A percentile compares a stretch with the other conserved stretches of the same genome.
Evolutionary conservation across 2,888 invertebrate genomes (phyloP).

Genomic region (Temnothorax rugatulus): DNA sequence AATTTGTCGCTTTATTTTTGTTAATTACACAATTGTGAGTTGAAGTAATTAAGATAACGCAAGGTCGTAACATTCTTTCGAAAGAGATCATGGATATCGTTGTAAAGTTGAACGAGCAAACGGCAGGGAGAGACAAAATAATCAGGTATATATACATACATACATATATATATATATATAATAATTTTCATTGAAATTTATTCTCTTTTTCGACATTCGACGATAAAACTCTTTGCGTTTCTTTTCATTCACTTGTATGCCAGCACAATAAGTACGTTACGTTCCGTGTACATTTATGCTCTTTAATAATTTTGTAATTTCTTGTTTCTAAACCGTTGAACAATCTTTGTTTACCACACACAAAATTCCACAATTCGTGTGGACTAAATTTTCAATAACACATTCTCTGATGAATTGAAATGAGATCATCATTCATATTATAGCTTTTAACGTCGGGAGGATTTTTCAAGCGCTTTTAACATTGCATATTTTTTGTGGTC

Average conservation of each 20-base stretch:
- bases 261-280: no score
- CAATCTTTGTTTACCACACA: background rate
- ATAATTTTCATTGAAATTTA: background rate
- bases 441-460: no score
- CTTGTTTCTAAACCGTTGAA: background rate
- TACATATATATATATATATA: background rate
- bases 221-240: background rate
- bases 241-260: background rate
- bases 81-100: constrained; percentile 84
- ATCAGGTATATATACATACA: constrained; percentile 81
- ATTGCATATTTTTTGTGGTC: no score
- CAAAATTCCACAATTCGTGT: no score
- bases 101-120: constrained; percentile 87
- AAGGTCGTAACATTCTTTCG: background rate
- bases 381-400: no score
- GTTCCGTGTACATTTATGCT: no score
- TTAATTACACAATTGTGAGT: background rate
- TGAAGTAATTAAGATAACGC: background rate
- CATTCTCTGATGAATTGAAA: background rate
- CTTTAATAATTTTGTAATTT: background rate
- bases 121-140: constrained; percentile 87
- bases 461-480: no score
- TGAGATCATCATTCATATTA: no score
- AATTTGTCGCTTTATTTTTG: background rate
- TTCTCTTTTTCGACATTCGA: no score